Conservation (phyloP, 2,888 invertebrate genomes). For the Chromoteleia sp. region DNA sequence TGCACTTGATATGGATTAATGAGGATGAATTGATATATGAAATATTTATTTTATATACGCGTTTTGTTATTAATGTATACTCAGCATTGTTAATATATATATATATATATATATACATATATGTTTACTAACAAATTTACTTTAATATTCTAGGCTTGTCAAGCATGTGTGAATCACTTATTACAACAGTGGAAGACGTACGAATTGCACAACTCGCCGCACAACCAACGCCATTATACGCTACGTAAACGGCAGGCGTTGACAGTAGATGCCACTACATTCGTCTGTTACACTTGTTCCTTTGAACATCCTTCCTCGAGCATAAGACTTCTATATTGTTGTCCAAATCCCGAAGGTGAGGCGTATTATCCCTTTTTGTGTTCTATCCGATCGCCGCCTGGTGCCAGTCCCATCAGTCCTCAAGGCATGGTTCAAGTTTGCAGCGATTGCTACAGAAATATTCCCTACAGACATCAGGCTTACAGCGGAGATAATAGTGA, state of each 20-base stretch:
- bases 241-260: slow-evolving; percentile 91
- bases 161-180: slow-evolving; percentile 93
- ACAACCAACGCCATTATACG: slow-evolving; percentile 92
- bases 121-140: not conserved
- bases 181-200: slow-evolving; percentile 95
- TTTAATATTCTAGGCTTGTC: slow-evolving; percentile 88
- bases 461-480: slow-evolving; percentile 91
- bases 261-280: slow-evolving; percentile 88
- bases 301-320: slow-evolving; percentile 92
- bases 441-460: slow-evolving; percentile 93
- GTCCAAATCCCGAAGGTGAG: slow-evolving; percentile 93
- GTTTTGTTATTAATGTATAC: too few species aligned
- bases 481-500: slow-evolving; percentile 88
- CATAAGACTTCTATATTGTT: slow-evolving; percentile 93
- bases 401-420: slow-evolving; percentile 95
- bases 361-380: slow-evolving; percentile 96
- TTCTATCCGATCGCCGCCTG: slow-evolving; percentile 91
- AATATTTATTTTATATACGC: too few species aligned
- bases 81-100: too few species aligned
- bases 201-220: slow-evolving; percentile 89
- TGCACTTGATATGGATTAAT: too few species aligned
- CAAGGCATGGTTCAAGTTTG: slow-evolving; percentile 96
- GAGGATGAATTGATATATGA: too few species aligned
- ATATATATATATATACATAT: too few species aligned
- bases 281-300: slow-evolving; percentile 96